Base-by-base conservation (phyloP, 2,888 invertebrate genomes). In the Mesorhabditis spiculigera region DNA sequence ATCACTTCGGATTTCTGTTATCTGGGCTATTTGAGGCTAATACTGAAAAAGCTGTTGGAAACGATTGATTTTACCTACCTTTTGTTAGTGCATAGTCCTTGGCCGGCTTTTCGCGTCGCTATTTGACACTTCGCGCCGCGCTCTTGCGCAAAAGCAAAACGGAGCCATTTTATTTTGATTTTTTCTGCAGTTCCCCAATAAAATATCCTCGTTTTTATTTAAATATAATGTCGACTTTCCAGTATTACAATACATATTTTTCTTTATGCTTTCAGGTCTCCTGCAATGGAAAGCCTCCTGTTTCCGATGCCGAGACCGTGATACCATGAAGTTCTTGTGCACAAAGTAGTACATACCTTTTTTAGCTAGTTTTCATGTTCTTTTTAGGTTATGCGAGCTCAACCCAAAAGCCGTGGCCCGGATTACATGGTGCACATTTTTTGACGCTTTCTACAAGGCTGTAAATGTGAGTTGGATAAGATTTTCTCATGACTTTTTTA, bases 231-330 rank as follows among this genome's bases (percentile, higher is more conserved):
- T 28, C 28, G 28, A 28, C 28, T 28, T 28, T 28, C 28, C 28
- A 28, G 28, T 28, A 28, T 28, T 28, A 28, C 28, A 28, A 28
- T 28, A 28, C 28, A 28, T 28, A 28, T 28, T 28, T 28, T 28
- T 28, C 28, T 28, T 28, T 28, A 28, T 28, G 8, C 16, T 44
- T 67, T n/a, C 50, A 71, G 78, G 77, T 5, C 67, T 80, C 28
- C 73, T 78, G 6, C 78, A 78, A 66, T 78, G 78, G 80, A 65
- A 77, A 42, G 70, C 75, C 6, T 65, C 78, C 70, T 76, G 75
- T 66, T 76, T 76, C 50, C 73, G 77, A 8, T 69, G 74, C 4
- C 62, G 78, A 13, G 75, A 76, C 63, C 73, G 75, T 16, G 68
- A 72, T 13, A 75, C 78, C 4, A 74, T 80, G 65, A 67, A 66